Evolutionary conservation across 1,140 invertebrate genomes (phyloP).

Genomic region (Phymastichus coffea): DNA sequence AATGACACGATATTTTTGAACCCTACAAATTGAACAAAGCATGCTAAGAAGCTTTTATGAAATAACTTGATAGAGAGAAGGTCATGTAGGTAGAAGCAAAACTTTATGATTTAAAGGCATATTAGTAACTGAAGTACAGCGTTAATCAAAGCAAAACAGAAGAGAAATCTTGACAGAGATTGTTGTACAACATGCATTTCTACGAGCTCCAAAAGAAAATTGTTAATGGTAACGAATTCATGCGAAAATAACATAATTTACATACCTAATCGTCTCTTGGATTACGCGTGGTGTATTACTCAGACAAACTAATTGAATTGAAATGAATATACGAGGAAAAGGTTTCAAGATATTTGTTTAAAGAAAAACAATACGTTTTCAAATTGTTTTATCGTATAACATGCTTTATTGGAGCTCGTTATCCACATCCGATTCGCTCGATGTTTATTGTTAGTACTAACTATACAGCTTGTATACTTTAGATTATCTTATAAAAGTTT

Average conservation of each 20-base stretch:
- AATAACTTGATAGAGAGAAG: no score
- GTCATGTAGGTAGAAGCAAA: no score
- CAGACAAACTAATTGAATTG: not conserved
- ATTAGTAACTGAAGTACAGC: no score
- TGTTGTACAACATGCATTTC: constrained; percentile 7
- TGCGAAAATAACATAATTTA: constrained; percentile 19
- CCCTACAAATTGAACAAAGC: no score
- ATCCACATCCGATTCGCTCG: constrained; percentile 25
- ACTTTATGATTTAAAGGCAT: no score
- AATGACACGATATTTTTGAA: no score
- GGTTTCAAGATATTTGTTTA: constrained; percentile 9
- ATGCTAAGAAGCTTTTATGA: no score
- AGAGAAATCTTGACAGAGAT: not conserved
- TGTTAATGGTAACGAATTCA: constrained; percentile 3
- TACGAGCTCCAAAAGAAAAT: constrained; percentile 26
- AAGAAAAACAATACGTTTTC: constrained; percentile 22
- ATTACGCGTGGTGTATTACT: constrained; percentile 1
- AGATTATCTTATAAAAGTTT: constrained; percentile 22
- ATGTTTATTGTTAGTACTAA: constrained; percentile 13
- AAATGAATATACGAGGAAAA: no score
- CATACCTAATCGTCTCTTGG: constrained; percentile 21
- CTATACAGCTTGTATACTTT: constrained; percentile 10
- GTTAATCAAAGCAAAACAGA: constrained; percentile 4
- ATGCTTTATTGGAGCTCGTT: constrained; percentile 31
- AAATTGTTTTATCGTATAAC: constrained; percentile 23